Evolutionary conservation across 2,888 invertebrate species (phyloP), one percentile per base, ranked within the genome.

Genomic region (Micropterix aruncella): DNA sequence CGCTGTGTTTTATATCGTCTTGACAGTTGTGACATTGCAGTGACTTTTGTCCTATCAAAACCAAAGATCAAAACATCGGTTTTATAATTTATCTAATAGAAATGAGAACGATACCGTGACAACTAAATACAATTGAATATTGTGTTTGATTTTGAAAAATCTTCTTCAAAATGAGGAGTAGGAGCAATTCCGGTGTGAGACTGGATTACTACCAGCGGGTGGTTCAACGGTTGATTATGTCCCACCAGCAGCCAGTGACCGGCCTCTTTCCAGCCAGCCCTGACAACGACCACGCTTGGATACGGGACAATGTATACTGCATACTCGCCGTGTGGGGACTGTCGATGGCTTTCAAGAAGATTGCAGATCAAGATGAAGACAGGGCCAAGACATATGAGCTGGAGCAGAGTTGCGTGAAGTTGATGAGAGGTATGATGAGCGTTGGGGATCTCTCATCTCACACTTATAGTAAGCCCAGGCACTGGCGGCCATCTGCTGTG

Each of bases 341-440:
- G 12, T 91, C 96, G 1, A 88, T 99, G 86, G 92, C 97, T 0
- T 99, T 97, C 61, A 94, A 94, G 62, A 99, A 99, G 70, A 94
- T 92, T 59, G 95, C 96, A 1, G 97, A 99, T 63, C 88, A 94
- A 60, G 99, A 99, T 68, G 97, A 99, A 69, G 97, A 99, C 62
- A 74, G 96, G 49, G 94, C 96, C 3, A 97, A 95, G 67, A 92
- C 95, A 1, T 97, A 96, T 59, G 97, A 99, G 62, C 71, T 99
- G 18, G 96, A 97, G 61, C 95, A 92, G 67, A 87, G 87, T 55
- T 89, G 89, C 63, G 90, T 84, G 19, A 89, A 89, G 59, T 66
- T 89, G 18, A 89, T 89, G 89, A 73, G 89, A 57, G 89, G 79
- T 70, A 19, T n/a, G n/a, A n/a, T n/a, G n/a, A n/a, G n/a, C n/a